Base-by-base conservation (phyloP, 2,797 vertebrate genomes). In the Trematomus bernacchii region DNA sequence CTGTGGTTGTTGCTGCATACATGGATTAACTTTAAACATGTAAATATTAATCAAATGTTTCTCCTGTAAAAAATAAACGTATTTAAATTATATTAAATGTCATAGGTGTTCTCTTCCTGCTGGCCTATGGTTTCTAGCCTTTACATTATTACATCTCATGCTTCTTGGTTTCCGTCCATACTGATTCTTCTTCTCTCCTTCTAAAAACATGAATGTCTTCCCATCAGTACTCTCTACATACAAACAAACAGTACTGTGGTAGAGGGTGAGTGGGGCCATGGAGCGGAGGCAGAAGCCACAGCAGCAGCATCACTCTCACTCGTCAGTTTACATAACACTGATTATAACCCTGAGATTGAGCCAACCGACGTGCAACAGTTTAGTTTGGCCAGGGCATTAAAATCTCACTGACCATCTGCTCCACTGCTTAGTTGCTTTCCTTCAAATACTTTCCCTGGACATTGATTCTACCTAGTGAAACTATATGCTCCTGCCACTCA, bases 331-430 rank as follows among this genome's bases (percentile, higher is more conserved):
- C 95, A 95, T 95, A 96, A 95, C 95, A 93, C 92, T 93, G 96
- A 96, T 96, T 94, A 95, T 85, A 95, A 96, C 78, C 87, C 85
- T 80, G 93, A 95, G 95, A 95, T 96, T 96, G 95, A 94, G 83
- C 88, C 92, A 87, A 85, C 90, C 89, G 77, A 86, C 78, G 91
- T 47, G 89, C 91, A 94, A 92, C 93, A 94, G 92, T 92, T 90
- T 78, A 85, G 82, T 94, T 95, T 92, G 94, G 94, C 95, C 91
- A 76, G 92, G 92, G 93, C 93, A 96, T 96, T 96, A 95, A 94
- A 95, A 92, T 93, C 91, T 85, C 93, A 90, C 92, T 91, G 91
- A 91, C 95, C 96, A 97, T 98, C 97, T 98, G 96, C 91, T 96
- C 90, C 64, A 73, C 81, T 90, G 89, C 85, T 82, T 78, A 76